Percentiles rank a stretch among this genome's conserved stretches.
Evolutionary conservation across 2,888 invertebrate species (phyloP).

Genomic region (Ochropleura leucogaster): DNA sequence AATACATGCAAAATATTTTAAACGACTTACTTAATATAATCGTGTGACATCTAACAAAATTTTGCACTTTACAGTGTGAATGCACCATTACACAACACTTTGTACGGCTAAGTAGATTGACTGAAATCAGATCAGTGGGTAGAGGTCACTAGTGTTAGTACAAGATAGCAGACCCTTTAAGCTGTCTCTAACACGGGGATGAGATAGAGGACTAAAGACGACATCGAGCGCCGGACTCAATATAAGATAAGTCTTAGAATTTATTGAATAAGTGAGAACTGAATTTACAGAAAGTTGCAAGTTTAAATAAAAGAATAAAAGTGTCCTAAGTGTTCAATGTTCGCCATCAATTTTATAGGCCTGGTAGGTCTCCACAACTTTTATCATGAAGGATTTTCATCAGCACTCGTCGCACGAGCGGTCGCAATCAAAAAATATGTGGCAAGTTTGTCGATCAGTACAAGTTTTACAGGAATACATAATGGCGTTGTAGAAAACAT

Average conservation of each 20-base stretch:
- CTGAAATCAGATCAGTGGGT: background rate
- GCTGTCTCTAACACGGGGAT: background rate
- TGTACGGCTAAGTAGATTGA: background rate
- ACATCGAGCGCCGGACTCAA: background rate
- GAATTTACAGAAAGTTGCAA: background rate
- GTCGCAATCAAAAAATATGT: conserved; percentile 29
- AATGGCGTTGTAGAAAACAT: conserved; percentile 22
- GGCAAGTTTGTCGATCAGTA: conserved; percentile 20
- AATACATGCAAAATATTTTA: no score
- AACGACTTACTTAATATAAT: background rate
- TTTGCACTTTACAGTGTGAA: background rate
- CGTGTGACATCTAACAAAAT: background rate
- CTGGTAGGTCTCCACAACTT: conserved; percentile 8
- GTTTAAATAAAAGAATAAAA: background rate
- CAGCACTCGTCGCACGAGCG: conserved; percentile 1
- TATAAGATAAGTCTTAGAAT: background rate
- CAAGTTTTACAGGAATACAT: conserved; percentile 33
- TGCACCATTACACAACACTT: background rate
- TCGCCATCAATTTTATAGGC: conserved; percentile 12
- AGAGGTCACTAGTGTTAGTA: background rate
- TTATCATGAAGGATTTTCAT: conserved; percentile 31
- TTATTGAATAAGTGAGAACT: background rate
- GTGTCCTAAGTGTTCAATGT: conserved; percentile 2
- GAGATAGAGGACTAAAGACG: background rate
- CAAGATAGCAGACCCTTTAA: background rate